Evolutionary conservation across 2,113 vertebrate species (phyloP), one percentile per base, ranked within the genome.

Genomic region (Dicentrarchus labrax): DNA sequence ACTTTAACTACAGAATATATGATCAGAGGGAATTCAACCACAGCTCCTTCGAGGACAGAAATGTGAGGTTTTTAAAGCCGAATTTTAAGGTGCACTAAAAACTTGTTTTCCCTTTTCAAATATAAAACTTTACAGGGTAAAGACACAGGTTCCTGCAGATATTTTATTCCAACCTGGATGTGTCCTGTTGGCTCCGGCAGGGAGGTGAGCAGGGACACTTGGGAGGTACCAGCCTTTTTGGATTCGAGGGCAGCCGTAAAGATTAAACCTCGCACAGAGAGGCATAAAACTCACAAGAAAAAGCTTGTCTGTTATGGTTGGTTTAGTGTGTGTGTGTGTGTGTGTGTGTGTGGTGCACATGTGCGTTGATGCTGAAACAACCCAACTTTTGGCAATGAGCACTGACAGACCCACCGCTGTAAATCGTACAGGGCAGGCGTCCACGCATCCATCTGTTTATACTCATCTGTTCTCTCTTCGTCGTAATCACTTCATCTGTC

Each of bases 381-480:
- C 21, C 57, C 47, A 74, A 57, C 15, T 13, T 72, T 82, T 86
- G 85, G 62, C 82, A 81, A 62, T 36, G 74, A 82, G 84, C 36
- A 16, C 30, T 21, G 53, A 88, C 72, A 84, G 70, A 72, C 60
- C 64, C 59, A 24, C 45, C 8, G 57, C 65, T 71, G 57, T 91
- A 89, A 89, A 86, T 81, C 72, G 30, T 13, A 16, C 73, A 60
- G 22, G 78, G 79, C 82, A 67, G 57, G 38, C 41, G 5, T 86
- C 87, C 83, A 85, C 56, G 43, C 45, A 62, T 67, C 65, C 79
- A 86, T 86, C 82, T 85, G 85, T 87, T 83, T 82, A 70, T 64
- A 72, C 87, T 86, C 83, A 79, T 78, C 85, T 79, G 64, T 39
- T 75, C 72, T 69, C 64, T 66, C 43, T 69, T 83, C 54, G 54